These are phyloP conservation scores for Zaprionus lineosus DNA, from an alignment of 2,888 invertebrate genomes.

Conservation along the genomic window DNA sequence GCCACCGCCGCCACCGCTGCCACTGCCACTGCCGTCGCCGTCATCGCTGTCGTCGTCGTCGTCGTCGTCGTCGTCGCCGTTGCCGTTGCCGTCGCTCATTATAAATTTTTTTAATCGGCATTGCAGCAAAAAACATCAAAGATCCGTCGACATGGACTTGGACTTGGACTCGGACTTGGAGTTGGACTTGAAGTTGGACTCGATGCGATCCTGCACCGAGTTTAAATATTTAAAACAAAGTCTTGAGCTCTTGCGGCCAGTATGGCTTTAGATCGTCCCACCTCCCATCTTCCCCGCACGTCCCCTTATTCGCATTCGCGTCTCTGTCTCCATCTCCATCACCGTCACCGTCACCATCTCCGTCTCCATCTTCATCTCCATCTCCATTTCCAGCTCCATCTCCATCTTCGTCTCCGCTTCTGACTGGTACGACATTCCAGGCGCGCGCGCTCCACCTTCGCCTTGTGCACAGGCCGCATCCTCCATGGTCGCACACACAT, in stretches of 20 bases:
- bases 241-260: slow-evolving; percentile 52
- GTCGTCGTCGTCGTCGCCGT: slow-evolving; percentile 24
- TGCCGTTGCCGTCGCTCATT: slow-evolving; percentile 58
- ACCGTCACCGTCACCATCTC: no score
- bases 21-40: slow-evolving; percentile 18
- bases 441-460: slow-evolving; percentile 72
- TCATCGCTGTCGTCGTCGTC: slow-evolving; percentile 15
- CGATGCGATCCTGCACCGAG: slow-evolving; percentile 63
- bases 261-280: slow-evolving; percentile 39
- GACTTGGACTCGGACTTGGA: slow-evolving; percentile 17
- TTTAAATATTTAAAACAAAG: slow-evolving; percentile 77
- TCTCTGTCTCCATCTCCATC: slow-evolving; percentile 7
- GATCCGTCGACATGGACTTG: slow-evolving; percentile 62
- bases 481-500: slow-evolving; percentile 62
- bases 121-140: slow-evolving; percentile 69
- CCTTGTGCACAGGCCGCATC: slow-evolving; percentile 54
- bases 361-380: slow-evolving; percentile 17
- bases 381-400: slow-evolving; percentile 43
- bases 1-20: slow-evolving; percentile 15
- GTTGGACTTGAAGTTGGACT: not conserved
- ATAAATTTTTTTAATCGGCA: slow-evolving; percentile 75
- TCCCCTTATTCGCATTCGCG: not conserved
- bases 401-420: slow-evolving; percentile 47
- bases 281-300: not conserved
- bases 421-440: slow-evolving; percentile 66